Conservation (phyloP, 1,140 invertebrate genomes). For the Drosophila novamexicana region DNA sequence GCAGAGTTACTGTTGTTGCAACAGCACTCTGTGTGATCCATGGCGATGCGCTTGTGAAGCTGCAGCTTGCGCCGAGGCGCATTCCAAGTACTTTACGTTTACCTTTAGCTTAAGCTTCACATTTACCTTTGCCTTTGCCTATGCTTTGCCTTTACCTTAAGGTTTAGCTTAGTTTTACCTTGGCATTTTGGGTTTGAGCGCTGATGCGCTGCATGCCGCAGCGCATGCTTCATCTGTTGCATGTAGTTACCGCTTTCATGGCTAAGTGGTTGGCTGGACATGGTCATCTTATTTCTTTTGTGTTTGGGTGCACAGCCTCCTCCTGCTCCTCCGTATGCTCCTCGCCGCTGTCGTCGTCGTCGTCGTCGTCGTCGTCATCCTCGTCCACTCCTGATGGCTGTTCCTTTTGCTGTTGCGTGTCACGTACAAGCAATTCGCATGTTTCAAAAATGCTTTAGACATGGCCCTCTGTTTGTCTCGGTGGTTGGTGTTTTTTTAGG, state of each 20-base stretch:
- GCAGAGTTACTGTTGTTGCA: conserved; percentile 41
- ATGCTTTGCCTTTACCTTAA: conserved; percentile 44
- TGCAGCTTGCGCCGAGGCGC: conserved; percentile 44
- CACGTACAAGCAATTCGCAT: conserved; percentile 84
- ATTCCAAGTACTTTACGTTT: conserved; percentile 70
- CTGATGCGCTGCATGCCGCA: conserved; percentile 65
- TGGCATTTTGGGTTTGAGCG: conserved; percentile 58
- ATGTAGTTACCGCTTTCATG: conserved; percentile 82
- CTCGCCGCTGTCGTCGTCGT: conserved; percentile 9
- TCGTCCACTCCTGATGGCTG: conserved; percentile 46
- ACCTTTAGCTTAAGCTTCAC: conserved; percentile 6
- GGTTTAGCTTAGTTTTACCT: conserved; percentile 51
- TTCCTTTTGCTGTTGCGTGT: conserved; percentile 80
- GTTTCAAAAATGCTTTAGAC: conserved; percentile 82
- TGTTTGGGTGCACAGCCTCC: conserved; percentile 35
- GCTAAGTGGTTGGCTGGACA: conserved; percentile 82
- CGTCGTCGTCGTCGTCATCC: conserved; percentile 13
- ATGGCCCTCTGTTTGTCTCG: conserved; percentile 64
- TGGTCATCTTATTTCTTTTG: conserved; percentile 69
- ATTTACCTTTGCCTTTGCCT: conserved; percentile 21
- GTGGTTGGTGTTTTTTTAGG: conserved; percentile 39
- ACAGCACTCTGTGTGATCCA: conserved; percentile 72
- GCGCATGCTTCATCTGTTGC: conserved; percentile 81
- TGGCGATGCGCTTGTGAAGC: conserved; percentile 61
- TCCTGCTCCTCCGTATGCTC: conserved; percentile 6